phyloP scores from a whole-genome alignment of 2,797 vertebrate species.

The Hapalemur alaotrensis region DNA sequence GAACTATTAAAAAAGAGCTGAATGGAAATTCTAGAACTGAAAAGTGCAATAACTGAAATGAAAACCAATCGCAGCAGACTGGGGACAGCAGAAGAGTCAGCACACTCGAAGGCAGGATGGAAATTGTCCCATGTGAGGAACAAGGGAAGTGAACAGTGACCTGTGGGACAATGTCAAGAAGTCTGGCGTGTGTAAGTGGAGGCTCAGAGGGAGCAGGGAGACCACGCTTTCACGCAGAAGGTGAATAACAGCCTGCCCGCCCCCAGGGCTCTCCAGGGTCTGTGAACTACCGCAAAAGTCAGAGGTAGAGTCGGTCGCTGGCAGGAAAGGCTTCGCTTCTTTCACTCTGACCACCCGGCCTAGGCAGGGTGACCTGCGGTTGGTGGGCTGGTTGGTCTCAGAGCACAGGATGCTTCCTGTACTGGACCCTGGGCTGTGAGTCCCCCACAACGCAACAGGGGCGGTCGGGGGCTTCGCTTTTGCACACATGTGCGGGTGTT shows the following conservation, averaged over 20 bases:
- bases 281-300: background rate
- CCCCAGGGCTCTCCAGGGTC: no score
- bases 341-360: background rate
- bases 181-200: accelerated
- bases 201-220: background rate
- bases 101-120: background rate
- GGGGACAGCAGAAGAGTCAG: background rate
- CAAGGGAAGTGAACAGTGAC: background rate
- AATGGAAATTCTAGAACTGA: background rate
- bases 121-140: background rate
- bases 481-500: background rate
- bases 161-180: accelerated
- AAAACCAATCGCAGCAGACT: background rate
- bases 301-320: accelerated
- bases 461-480: accelerated
- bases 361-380: background rate
- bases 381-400: background rate
- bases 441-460: accelerated
- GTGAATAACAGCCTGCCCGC: accelerated
- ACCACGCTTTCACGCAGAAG: background rate
- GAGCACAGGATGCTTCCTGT: background rate
- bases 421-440: background rate
- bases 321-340: background rate
- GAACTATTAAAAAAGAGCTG: background rate
- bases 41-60: background rate